Evolutionary conservation across 2,888 invertebrate species (phyloP).

Genomic region (Phymatocera aterrima): DNA sequence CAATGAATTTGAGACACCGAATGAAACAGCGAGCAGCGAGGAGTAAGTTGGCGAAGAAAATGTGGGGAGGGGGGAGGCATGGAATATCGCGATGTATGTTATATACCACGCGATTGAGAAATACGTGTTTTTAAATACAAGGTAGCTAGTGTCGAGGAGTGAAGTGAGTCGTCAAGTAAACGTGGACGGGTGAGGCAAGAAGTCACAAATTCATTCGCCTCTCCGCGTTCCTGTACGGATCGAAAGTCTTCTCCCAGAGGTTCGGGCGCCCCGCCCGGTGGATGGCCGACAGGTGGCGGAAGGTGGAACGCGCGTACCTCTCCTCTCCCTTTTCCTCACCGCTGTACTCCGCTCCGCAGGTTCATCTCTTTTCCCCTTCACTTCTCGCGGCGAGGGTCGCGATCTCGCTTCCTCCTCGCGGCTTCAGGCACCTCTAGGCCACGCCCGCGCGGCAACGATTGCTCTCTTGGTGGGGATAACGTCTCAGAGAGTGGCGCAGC

Average conservation of each 20-base stretch:
- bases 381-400: not conserved
- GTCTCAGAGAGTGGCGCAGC: slow-evolving; percentile 10
- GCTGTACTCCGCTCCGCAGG: too few relatives aligned
- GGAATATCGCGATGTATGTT: not conserved
- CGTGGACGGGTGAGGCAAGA: slow-evolving; percentile 47
- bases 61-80: too few relatives aligned
- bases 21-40: too few relatives aligned
- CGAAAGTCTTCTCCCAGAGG: slow-evolving; percentile 12
- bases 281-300: slow-evolving; percentile 43
- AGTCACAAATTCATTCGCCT: slow-evolving; percentile 47
- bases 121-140: not conserved
- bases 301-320: slow-evolving; percentile 36
- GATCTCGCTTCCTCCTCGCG: slow-evolving; percentile 11
- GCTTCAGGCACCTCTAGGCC: slow-evolving; percentile 12
- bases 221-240: slow-evolving; percentile 6
- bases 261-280: slow-evolving; percentile 41
- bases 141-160: not conserved
- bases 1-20: too few relatives aligned
- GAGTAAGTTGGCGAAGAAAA: too few relatives aligned
- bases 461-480: slow-evolving; percentile 15
- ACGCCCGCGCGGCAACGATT: slow-evolving; percentile 27
- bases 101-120: not conserved
- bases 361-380: not conserved
- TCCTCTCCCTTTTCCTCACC: slow-evolving; percentile 20
- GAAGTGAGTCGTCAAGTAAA: slow-evolving; percentile 48